Evolutionary conservation across 1,140 invertebrate genomes (phyloP).

Genomic region (Leptinotarsa undecemlineata): DNA sequence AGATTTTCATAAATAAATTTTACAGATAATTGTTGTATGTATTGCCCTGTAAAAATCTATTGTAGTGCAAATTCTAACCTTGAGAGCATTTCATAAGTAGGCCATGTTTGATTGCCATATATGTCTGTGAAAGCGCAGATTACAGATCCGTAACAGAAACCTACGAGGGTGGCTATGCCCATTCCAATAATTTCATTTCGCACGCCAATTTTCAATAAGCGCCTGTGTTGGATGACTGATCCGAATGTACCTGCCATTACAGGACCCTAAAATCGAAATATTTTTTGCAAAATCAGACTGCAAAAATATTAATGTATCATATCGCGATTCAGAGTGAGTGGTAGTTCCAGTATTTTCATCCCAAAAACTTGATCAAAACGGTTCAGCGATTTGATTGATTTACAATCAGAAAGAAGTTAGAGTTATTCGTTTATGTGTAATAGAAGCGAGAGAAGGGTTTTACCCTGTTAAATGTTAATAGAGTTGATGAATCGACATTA

Average conservation of each 20-base stretch:
- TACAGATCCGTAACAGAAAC: slow-evolving; percentile 71
- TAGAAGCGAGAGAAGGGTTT: too few species aligned
- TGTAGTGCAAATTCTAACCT: slow-evolving; percentile 56
- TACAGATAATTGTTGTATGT: too few species aligned
- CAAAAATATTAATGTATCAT: neutral
- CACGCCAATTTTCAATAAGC: slow-evolving; percentile 64
- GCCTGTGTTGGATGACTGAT: slow-evolving; percentile 67
- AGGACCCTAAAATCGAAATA: slow-evolving; percentile 63
- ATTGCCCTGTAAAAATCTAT: too few species aligned
- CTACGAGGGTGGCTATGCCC: slow-evolving; percentile 63
- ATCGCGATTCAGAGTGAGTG: too few species aligned
- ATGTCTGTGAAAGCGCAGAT: slow-evolving; percentile 61
- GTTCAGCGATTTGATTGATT: too few species aligned
- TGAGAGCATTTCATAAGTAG: slow-evolving; percentile 71
- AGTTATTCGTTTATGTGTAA: too few species aligned
- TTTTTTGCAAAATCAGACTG: neutral
- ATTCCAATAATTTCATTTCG: slow-evolving; percentile 69
- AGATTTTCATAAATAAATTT: too few species aligned
- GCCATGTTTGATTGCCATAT: slow-evolving; percentile 66
- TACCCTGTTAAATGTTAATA: too few species aligned
- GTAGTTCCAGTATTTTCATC: too few species aligned
- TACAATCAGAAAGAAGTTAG: too few species aligned
- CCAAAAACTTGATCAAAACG: too few species aligned
- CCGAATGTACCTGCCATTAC: slow-evolving; percentile 77
- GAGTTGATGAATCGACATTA: too few species aligned